Base-by-base conservation (phyloP, 2,888 invertebrate genomes). In the Belgica antarctica region DNA sequence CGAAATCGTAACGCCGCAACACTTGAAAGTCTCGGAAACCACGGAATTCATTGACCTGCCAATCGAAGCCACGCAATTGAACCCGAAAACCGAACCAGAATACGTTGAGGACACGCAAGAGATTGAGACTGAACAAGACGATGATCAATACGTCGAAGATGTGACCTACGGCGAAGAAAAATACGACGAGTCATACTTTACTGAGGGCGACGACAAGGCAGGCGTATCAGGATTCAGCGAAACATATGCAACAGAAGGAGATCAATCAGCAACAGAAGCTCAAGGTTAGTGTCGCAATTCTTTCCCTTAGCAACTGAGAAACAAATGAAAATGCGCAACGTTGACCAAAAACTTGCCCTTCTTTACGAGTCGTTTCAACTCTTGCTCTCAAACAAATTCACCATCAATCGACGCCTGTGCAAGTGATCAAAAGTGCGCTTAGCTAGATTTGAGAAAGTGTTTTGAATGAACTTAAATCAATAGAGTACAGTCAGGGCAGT, bases 111-210 rank as follows among this genome's bases (percentile, higher is more conserved):
- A 86, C 76, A 82, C 83, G 72, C 80, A 83, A 82, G 83, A 83
- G 72, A 82, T 83, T 72, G 86, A 86, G 73, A 86, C 84, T 73
- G 86, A 84, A 75, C 80, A 84, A 27, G 84, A 83, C 72, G 86
- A 86, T 75, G 85, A 85, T 0, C 83, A 83, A 75, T 86, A 86
- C 74, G 86, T 86, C 75, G 86, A 86, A 79, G 86, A 86, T 71
- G 86, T 86, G 77, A 83, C 86, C 1, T 86, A 86, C 76, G 85
- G 85, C 79, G 86, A 86, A 78, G 84, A 86, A 84, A 79, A 81
- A 71, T 81, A 80, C 72, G 80, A 80, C 73, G 81, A 81, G 72
- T 79, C 78, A 73, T 80, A 80, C 71, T 80, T 81, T 73, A 80
- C 81, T 24, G 80, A 81, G 74, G 79, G 80, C 72, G 81, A 80